Conservation (phyloP, 2,797 vertebrate genomes). For the Fratercula arctica region DNA sequence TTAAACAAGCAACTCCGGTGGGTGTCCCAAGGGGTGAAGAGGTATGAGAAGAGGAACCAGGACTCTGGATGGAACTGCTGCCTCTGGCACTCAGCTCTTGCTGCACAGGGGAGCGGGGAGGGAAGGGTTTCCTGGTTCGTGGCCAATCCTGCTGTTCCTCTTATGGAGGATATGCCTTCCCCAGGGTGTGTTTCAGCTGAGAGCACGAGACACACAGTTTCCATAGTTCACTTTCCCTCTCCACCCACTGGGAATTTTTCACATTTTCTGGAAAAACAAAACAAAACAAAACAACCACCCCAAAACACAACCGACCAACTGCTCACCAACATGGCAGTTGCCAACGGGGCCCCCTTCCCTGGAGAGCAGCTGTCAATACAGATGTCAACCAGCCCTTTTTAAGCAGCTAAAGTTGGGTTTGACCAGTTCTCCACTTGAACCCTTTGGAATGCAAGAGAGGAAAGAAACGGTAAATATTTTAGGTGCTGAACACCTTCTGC, state of each 20-base stretch:
- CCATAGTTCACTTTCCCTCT: conserved; percentile 45
- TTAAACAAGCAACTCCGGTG: neutral
- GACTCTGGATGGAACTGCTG: neutral
- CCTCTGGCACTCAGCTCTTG: neutral
- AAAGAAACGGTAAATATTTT: neutral
- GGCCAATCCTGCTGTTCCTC: conserved; percentile 19
- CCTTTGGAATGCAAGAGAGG: neutral
- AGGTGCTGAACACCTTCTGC: neutral
- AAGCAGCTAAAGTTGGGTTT: neutral
- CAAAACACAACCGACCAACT: neutral
- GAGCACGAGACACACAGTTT: neutral
- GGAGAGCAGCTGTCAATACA: neutral
- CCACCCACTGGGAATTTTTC: neutral
- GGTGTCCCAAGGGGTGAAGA: neutral
- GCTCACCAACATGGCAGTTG: neutral
- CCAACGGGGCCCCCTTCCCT: neutral
- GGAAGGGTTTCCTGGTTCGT: conserved; percentile 24
- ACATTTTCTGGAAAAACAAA: neutral
- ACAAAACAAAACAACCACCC: no score
- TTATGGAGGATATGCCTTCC: conserved; percentile 48
- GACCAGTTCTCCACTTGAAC: neutral
- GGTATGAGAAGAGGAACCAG: neutral
- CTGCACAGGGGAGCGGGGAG: neutral
- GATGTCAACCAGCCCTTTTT: neutral
- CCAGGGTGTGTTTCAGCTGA: conserved; percentile 40